Evolutionary conservation across 1,140 invertebrate genomes (phyloP).

Genomic region (Apis florea): DNA sequence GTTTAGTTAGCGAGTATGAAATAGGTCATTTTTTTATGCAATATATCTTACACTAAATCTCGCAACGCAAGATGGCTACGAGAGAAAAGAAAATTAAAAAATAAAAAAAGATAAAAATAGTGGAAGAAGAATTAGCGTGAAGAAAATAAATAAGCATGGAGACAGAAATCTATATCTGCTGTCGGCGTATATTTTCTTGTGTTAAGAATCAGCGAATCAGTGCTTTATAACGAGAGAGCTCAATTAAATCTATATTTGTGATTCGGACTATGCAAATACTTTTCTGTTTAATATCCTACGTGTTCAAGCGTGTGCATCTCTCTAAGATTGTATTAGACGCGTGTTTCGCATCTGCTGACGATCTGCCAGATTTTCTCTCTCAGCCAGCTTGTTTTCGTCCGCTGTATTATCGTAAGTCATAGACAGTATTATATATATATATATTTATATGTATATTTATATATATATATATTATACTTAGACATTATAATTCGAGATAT

Average conservation of each 20-base stretch:
- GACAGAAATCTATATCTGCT: constrained; percentile 28
- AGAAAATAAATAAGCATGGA: constrained; percentile 56
- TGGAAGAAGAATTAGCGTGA: constrained; percentile 3
- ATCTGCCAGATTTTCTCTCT: constrained; percentile 35
- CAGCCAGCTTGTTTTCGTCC: constrained; percentile 64
- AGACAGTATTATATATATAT: constrained; percentile 59
- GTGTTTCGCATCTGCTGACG: background rate
- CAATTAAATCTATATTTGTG: constrained; percentile 33
- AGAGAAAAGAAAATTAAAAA: constrained; percentile 49
- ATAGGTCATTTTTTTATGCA: constrained; percentile 64
- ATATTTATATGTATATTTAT: constrained; percentile 38
- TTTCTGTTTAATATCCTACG: constrained; percentile 35
- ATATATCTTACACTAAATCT: constrained; percentile 65
- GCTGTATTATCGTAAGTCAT: constrained; percentile 66
- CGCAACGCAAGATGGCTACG: constrained; percentile 54
- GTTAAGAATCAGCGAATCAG: constrained; percentile 6
- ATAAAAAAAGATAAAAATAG: background rate
- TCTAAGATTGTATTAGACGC: constrained; percentile 34
- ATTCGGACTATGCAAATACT: constrained; percentile 22
- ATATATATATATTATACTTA: constrained; percentile 48
- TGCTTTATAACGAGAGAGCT: constrained; percentile 9
- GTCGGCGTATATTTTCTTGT: background rate
- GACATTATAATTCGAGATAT: constrained; percentile 51
- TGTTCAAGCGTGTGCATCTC: constrained; percentile 40
- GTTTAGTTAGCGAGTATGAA: constrained; percentile 63